Evolutionary conservation across 23 tunicate genomes (phyloP).

Genomic region (Pegea sp.): DNA sequence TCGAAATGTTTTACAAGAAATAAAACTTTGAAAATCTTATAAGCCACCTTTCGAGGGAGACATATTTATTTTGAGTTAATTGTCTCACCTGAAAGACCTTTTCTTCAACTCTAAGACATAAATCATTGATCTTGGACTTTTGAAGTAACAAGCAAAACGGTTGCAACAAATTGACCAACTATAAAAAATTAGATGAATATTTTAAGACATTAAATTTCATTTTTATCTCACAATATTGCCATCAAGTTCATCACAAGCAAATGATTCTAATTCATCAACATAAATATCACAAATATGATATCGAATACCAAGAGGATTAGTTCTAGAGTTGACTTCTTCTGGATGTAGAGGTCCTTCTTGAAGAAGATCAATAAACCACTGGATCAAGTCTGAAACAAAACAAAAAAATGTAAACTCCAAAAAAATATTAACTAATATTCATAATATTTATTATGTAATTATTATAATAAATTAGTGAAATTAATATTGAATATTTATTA

Average conservation of each 20-base stretch:
- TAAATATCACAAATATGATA: constrained; percentile 49
- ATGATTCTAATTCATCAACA: constrained; percentile 28
- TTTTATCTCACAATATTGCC: no score
- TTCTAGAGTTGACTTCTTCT: constrained; percentile 5
- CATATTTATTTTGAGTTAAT: neutral
- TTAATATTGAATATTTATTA: no score
- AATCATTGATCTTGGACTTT: neutral
- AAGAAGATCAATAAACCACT: constrained; percentile 34
- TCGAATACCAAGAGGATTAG: constrained; percentile 28
- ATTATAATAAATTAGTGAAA: no score
- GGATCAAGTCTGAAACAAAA: constrained; percentile 6
- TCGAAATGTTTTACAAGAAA: no score
- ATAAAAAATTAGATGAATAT: neutral
- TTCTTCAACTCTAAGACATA: neutral
- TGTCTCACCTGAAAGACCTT: neutral
- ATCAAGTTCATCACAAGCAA: constrained; percentile 10
- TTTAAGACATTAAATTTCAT: no score
- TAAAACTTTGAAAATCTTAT: no score
- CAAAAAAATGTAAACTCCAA: neutral
- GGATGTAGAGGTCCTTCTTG: constrained; percentile 36
- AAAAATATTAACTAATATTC: no score
- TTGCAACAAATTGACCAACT: neutral
- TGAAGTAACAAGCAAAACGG: neutral
- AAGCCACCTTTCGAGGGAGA: no score
- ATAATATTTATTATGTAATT: no score